These are phyloP conservation scores for Acrocyrtus sp. DNA, from an alignment of 2,888 invertebrate species.

Conservation along the genomic window DNA sequence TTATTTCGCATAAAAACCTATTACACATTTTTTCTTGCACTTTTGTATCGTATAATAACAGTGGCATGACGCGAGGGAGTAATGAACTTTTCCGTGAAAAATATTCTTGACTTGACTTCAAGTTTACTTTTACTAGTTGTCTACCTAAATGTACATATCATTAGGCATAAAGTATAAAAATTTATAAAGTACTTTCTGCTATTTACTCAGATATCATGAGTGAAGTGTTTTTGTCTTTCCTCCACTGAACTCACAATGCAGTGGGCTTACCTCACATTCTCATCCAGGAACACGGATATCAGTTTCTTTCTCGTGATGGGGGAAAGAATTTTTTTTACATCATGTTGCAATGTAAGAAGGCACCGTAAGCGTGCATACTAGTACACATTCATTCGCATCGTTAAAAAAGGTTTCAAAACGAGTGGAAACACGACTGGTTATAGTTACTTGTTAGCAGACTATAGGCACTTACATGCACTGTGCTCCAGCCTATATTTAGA, in stretches of 20 bases:
- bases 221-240: slow-evolving; percentile 24
- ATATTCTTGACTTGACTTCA: not conserved
- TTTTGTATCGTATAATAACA: too few relatives aligned
- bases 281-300: not conserved
- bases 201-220: slow-evolving; percentile 20
- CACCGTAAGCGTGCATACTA: not conserved
- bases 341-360: not conserved
- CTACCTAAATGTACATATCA: not conserved
- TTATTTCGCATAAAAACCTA: not conserved
- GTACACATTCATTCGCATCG: not conserved
- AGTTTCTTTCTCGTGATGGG: not conserved
- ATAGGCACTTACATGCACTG: too few relatives aligned
- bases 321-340: not conserved
- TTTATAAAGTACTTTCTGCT: not conserved
- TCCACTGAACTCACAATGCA: not conserved
- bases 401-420: not conserved
- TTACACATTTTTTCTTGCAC: not conserved
- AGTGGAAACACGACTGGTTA: not conserved
- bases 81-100: slow-evolving; percentile 20
- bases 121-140: not conserved
- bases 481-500: not conserved
- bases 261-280: not conserved
- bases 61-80: slow-evolving; percentile 9
- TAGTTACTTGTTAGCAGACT: too few relatives aligned
- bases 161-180: not conserved